These are phyloP conservation scores for Ricordea florida DNA, from an alignment of 92 coral and sea anemone genomes.

Conservation along the genomic window DNA sequence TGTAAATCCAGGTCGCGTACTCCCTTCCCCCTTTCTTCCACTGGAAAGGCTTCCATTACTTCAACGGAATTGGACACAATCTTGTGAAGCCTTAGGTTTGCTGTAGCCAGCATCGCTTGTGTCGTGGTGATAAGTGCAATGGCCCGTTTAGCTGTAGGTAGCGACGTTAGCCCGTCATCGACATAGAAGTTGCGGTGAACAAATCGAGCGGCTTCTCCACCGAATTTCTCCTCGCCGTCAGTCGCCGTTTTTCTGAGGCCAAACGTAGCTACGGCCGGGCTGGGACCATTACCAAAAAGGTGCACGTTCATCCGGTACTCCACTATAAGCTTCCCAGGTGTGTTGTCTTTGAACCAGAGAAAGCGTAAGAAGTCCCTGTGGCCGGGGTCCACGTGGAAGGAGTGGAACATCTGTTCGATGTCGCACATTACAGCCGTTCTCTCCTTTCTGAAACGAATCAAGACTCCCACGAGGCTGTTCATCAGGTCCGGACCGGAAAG, in stretches of 20 bases:
- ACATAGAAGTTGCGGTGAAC: conserved; percentile 34
- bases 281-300: conserved; percentile 28
- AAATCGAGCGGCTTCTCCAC: conserved; percentile 10
- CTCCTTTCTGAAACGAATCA: conserved; percentile 55
- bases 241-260: conserved; percentile 21
- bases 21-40: no score
- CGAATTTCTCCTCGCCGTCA: conserved; percentile 24
- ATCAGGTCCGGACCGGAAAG: conserved; percentile 49
- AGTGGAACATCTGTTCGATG: conserved; percentile 59
- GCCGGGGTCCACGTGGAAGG: conserved; percentile 45
- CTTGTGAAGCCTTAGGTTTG: conserved; percentile 29
- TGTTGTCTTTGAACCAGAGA: conserved; percentile 60
- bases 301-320: neutral
- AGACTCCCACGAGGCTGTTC: conserved; percentile 53
- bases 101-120: conserved; percentile 33
- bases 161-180: conserved; percentile 36
- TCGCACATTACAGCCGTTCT: conserved; percentile 56
- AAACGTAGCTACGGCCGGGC: conserved; percentile 42
- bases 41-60: no score
- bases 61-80: no score
- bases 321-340: conserved; percentile 22
- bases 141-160: conserved; percentile 17
- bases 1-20: no score
- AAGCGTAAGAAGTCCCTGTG: conserved; percentile 54
- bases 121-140: conserved; percentile 17